These are phyloP conservation scores for Herpailurus yagouaroundi DNA, from an alignment of 2,113 vertebrate species.

Conservation along the genomic window DNA sequence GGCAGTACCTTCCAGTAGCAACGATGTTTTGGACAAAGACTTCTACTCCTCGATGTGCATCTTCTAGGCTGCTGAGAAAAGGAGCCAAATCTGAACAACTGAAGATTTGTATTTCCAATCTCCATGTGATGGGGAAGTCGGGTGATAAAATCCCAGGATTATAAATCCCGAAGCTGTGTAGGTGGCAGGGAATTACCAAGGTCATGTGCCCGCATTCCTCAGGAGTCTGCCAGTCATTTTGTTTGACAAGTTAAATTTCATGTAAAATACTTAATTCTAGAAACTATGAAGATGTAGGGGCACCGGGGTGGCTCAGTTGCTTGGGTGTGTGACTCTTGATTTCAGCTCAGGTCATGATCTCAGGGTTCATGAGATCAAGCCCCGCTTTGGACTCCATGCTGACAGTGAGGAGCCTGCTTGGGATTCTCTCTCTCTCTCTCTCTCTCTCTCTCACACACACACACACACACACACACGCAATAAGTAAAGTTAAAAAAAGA, in stretches of 20 bases:
- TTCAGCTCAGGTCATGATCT: no score
- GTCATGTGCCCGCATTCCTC: background rate
- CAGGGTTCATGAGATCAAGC: no score
- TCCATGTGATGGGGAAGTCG: background rate
- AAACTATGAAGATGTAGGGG: background rate
- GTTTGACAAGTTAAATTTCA: background rate
- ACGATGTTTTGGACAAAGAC: background rate
- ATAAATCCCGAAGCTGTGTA: background rate
- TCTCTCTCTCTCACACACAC: no score
- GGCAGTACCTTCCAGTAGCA: background rate
- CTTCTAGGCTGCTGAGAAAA: background rate
- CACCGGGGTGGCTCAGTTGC: no score
- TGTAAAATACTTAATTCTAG: conserved; percentile 13
- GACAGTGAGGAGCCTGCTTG: no score
- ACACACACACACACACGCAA: no score
- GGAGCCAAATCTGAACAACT: background rate
- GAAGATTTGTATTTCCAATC: background rate
- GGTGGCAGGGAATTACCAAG: background rate
- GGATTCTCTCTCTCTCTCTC: no score
- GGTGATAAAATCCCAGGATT: background rate
- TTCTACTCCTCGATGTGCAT: background rate
- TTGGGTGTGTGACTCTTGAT: no score
- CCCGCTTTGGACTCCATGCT: no score
- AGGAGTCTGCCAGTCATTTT: background rate
- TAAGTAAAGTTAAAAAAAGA: no score